Evolutionary conservation across 2,888 invertebrate species (phyloP).

Genomic region (Baccha elongata): DNA sequence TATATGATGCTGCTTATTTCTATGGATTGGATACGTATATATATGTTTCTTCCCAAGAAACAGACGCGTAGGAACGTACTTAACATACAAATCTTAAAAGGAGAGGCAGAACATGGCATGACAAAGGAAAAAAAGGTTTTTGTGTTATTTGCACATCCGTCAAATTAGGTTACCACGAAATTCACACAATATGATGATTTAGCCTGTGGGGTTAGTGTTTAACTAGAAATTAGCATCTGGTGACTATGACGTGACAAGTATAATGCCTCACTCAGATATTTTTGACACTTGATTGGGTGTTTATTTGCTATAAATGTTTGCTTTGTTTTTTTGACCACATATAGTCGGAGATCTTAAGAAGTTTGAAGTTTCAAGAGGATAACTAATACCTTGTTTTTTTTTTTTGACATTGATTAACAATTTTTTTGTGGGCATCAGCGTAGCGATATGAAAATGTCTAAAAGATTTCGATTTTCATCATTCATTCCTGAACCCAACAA

Average conservation of each 20-base stretch:
- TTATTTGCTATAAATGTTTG: background rate
- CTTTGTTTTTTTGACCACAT: slow-evolving; percentile 1
- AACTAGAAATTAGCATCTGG: slow-evolving; percentile 3
- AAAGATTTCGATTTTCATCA: no score
- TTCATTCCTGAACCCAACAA: no score
- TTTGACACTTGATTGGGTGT: background rate
- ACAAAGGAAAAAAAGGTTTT: slow-evolving; percentile 2
- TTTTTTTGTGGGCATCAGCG: no score
- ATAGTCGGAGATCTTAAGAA: slow-evolving; percentile 17
- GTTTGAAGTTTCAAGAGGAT: background rate
- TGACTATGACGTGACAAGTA: slow-evolving; percentile 16
- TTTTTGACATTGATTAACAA: no score
- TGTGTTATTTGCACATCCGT: slow-evolving; percentile 36
- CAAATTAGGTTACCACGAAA: slow-evolving; percentile 55
- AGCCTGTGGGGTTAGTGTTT: slow-evolving; percentile 11
- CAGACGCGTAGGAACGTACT: background rate
- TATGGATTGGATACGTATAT: background rate
- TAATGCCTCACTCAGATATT: slow-evolving; percentile 47
- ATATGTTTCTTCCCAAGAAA: background rate
- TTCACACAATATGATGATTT: slow-evolving; percentile 16
- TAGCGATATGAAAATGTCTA: no score
- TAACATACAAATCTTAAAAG: background rate
- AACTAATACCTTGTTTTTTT: no score
- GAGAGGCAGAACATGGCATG: background rate
- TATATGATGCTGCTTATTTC: no score